These are phyloP conservation scores for Varanus komodoensis DNA, from an alignment of 2,113 vertebrate genomes.

Conservation along the genomic window DNA sequence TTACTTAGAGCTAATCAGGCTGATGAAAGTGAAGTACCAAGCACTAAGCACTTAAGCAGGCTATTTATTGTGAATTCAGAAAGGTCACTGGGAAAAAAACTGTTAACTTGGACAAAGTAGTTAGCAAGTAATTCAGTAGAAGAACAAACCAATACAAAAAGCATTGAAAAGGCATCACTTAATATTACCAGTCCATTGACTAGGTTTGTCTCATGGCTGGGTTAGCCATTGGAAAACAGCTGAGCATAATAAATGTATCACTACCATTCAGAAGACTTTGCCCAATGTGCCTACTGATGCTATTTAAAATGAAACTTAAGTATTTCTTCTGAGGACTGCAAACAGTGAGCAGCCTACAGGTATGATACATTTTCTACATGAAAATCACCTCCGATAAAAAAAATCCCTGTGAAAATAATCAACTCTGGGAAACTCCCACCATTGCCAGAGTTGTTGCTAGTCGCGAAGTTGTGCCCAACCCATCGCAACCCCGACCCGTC, in stretches of 20 bases:
- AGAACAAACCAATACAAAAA: not conserved
- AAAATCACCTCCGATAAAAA: not conserved
- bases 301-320: not conserved
- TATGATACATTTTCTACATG: not conserved
- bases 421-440: not conserved
- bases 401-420: not conserved
- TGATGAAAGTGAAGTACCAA: not conserved
- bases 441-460: no score
- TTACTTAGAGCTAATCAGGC: not conserved
- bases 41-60: no score
- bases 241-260: not conserved
- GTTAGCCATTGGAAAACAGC: not conserved
- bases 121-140: not conserved
- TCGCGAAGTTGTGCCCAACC: no score
- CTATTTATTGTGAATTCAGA: slow-evolving; percentile 10
- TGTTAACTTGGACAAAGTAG: not conserved
- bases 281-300: not conserved
- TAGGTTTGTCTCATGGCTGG: not conserved
- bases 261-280: not conserved
- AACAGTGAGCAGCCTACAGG: not conserved
- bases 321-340: not conserved
- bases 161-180: not conserved
- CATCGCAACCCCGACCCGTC: no score
- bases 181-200: not conserved
- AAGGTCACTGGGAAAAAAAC: not conserved